These are phyloP conservation scores for Solea senegalensis DNA, from an alignment of 2,113 vertebrate species.

Conservation along the genomic window DNA sequence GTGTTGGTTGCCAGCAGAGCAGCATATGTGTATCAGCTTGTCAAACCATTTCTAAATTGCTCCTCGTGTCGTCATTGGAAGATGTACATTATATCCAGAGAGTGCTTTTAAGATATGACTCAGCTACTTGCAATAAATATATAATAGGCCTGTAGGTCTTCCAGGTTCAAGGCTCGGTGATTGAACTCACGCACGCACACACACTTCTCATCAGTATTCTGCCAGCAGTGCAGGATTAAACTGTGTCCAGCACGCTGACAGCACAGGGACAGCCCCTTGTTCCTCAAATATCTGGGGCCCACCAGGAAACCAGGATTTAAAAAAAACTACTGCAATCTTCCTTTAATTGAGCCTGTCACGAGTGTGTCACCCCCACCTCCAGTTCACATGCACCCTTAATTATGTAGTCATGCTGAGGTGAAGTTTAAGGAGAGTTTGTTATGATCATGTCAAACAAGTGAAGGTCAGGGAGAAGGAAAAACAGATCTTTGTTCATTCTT, in stretches of 20 bases:
- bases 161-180: conserved; percentile 48
- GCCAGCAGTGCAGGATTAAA: conserved; percentile 51
- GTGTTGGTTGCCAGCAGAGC: conserved; percentile 25
- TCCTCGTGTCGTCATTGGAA: conserved; percentile 18
- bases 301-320: conserved; percentile 41
- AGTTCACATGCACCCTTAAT: conserved; percentile 4
- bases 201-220: conserved; percentile 61
- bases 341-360: conserved; percentile 36
- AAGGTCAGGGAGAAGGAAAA: no score
- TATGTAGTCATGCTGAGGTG: conserved; percentile 8
- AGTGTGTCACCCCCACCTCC: conserved; percentile 8
- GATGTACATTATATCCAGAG: conserved; percentile 24
- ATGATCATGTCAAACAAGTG: no score
- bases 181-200: conserved; percentile 7
- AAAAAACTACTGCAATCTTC: conserved; percentile 33
- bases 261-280: conserved; percentile 37
- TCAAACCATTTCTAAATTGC: conserved; percentile 20
- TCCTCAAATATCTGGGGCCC: conserved; percentile 53
- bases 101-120: conserved; percentile 17
- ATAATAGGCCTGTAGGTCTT: conserved; percentile 24
- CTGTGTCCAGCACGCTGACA: conserved; percentile 29
- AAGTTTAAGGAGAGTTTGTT: neutral
- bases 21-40: conserved; percentile 58
- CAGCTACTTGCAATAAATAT: conserved; percentile 42
- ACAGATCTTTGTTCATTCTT: no score